phyloP scores from a whole-genome alignment of 2,113 vertebrate genomes.

The Zootoca vivipara region DNA sequence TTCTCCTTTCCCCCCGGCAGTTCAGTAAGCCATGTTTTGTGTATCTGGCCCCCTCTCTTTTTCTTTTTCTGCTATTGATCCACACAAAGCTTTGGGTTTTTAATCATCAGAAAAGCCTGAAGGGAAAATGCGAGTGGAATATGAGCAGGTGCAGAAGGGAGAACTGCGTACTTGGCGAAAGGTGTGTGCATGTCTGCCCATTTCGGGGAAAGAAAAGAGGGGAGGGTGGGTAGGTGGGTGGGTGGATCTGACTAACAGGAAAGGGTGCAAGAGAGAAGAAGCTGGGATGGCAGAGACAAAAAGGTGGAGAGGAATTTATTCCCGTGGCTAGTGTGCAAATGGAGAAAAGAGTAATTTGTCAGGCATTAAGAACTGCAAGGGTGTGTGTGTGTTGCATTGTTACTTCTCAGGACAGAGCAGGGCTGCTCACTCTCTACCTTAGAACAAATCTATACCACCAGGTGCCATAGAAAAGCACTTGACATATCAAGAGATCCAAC shows the following conservation, averaged over 20 bases:
- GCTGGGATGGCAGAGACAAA: neutral
- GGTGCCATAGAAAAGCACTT: no score
- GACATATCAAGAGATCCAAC: no score
- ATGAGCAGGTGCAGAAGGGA: neutral
- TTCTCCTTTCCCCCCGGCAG: neutral
- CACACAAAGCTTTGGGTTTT: constrained; percentile 5
- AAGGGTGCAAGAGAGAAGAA: neutral
- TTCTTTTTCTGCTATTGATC: neutral
- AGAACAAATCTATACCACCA: no score
- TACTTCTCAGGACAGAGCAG: no score
- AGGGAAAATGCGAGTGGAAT: neutral
- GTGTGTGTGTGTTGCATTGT: no score
- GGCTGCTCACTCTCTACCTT: no score
- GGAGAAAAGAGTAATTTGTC: no score
- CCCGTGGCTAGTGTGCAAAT: neutral
- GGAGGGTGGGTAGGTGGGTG: neutral
- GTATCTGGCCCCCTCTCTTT: neutral
- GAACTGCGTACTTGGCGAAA: neutral
- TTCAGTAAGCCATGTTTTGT: neutral
- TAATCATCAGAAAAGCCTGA: neutral
- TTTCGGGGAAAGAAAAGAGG: neutral
- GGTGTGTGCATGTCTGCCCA: no score
- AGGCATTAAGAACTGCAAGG: neutral
- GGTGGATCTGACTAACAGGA: neutral
- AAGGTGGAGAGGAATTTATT: neutral